Conservation (phyloP, 2,113 vertebrate species). For the Pogona vitticeps region DNA sequence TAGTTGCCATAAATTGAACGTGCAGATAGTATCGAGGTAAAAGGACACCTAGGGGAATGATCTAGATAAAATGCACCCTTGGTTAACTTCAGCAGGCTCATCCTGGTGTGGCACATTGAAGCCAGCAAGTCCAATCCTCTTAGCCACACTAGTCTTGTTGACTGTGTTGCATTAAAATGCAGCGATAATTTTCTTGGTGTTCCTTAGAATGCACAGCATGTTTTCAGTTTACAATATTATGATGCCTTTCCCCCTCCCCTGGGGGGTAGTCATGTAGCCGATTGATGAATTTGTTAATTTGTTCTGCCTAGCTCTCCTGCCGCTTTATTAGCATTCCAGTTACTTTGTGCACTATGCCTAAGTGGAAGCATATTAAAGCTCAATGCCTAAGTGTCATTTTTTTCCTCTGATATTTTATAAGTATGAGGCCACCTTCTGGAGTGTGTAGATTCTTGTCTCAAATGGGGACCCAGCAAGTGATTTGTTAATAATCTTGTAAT, state of each 20-base stretch:
- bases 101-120: background rate
- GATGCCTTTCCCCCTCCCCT: conserved; percentile 30
- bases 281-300: conserved; percentile 70
- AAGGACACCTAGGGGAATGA: conserved; percentile 16
- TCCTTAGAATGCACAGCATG: conserved; percentile 49
- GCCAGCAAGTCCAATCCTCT: background rate
- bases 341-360: conserved; percentile 49
- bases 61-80: conserved; percentile 8
- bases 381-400: conserved; percentile 59
- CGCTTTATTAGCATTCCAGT: conserved; percentile 61
- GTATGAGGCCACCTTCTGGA: conserved; percentile 41
- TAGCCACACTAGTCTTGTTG: conserved; percentile 59
- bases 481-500: conserved; percentile 31
- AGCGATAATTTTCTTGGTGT: conserved; percentile 58
- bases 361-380: conserved; percentile 66
- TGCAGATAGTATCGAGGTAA: background rate
- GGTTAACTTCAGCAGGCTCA: background rate
- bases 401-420: conserved; percentile 45
- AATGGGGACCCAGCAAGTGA: conserved; percentile 7
- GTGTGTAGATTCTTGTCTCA: conserved; percentile 39
- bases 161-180: conserved; percentile 51
- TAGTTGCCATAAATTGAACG: background rate
- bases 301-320: conserved; percentile 62
- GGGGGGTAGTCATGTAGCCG: conserved; percentile 42
- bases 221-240: conserved; percentile 14